Evolutionary conservation across 2,888 invertebrate genomes (phyloP).

Genomic region (Cabera pusaria): DNA sequence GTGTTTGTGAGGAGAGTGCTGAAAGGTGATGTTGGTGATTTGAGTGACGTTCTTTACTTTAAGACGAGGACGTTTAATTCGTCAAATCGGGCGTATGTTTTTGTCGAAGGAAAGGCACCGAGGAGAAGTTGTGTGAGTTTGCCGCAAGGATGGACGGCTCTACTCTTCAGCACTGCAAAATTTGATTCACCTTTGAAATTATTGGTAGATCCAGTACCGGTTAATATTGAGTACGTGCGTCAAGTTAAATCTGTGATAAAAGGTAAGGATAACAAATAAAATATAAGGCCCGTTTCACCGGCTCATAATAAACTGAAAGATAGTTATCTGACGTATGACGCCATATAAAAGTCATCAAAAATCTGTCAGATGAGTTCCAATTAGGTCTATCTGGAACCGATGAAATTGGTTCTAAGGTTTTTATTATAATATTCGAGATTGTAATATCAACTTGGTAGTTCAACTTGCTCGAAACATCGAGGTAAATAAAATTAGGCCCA

Average conservation of each 20-base stretch:
- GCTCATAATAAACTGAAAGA: too few relatives aligned
- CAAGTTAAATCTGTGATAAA: slow-evolving; percentile 70
- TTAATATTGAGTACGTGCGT: slow-evolving; percentile 66
- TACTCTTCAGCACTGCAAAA: slow-evolving; percentile 59
- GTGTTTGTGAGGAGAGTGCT: slow-evolving; percentile 73
- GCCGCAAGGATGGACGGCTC: slow-evolving; percentile 59
- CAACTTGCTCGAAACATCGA: too few relatives aligned
- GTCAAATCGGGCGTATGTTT: slow-evolving; percentile 66
- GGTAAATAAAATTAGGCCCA: too few relatives aligned
- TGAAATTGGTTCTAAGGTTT: too few relatives aligned
- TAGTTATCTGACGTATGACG: too few relatives aligned
- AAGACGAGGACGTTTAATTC: slow-evolving; percentile 69
- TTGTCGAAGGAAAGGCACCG: slow-evolving; percentile 60
- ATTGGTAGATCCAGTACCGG: slow-evolving; percentile 70
- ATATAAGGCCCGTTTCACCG: too few relatives aligned
- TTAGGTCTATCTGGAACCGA: too few relatives aligned
- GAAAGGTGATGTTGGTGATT: slow-evolving; percentile 69
- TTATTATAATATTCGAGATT: too few relatives aligned
- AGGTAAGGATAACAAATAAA: slow-evolving; percentile 61
- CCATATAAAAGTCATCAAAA: too few relatives aligned
- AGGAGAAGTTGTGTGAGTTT: slow-evolving; percentile 46
- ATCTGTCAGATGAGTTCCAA: too few relatives aligned
- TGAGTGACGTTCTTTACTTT: slow-evolving; percentile 74
- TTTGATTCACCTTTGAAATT: slow-evolving; percentile 62
- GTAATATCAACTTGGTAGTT: too few relatives aligned